phyloP scores from a whole-genome alignment of 2,888 invertebrate species.

The Drosophila subsilvestris region DNA sequence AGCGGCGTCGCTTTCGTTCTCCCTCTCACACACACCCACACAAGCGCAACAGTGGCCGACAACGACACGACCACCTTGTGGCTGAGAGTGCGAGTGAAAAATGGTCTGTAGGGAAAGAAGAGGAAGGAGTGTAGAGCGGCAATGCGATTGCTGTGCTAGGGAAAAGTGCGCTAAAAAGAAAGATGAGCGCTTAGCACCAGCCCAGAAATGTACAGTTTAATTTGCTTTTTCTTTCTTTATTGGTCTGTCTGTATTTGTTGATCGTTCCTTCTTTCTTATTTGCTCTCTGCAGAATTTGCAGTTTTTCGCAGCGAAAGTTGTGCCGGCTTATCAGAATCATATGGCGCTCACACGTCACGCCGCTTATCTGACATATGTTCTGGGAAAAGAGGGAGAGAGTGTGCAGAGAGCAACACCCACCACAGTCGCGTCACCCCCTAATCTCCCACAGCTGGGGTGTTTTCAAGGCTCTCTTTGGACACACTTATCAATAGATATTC shows the following conservation, averaged over 20 bases:
- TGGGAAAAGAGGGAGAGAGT: neutral
- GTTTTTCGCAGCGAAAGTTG: constrained; percentile 56
- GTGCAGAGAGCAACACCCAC: constrained; percentile 4
- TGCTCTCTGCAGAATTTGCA: constrained; percentile 3
- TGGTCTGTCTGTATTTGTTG: constrained; percentile 9
- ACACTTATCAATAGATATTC: neutral
- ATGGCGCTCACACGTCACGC: constrained; percentile 57
- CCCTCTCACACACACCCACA: constrained; percentile 6
- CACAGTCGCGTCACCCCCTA: constrained; percentile 4
- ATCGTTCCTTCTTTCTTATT: constrained; percentile 13
- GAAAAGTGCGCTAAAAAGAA: constrained; percentile 8
- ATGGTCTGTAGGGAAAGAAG: constrained; percentile 6
- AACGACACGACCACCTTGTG: constrained; percentile 5
- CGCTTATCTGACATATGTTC: constrained; percentile 61
- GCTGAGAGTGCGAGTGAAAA: constrained; percentile 2
- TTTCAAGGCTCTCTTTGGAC: constrained; percentile 50
- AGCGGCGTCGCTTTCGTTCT: constrained; percentile 9
- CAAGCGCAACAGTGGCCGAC: constrained; percentile 18
- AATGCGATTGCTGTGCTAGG: too few relatives aligned
- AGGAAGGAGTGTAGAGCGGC: constrained; percentile 11
- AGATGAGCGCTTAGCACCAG: constrained; percentile 8
- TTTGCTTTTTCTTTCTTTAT: constrained; percentile 30
- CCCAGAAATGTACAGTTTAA: constrained; percentile 63
- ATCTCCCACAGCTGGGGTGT: constrained; percentile 54
- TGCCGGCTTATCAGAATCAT: constrained; percentile 71